Conservation (phyloP, 2,888 invertebrate species). For the Drosophila birchii region DNA sequence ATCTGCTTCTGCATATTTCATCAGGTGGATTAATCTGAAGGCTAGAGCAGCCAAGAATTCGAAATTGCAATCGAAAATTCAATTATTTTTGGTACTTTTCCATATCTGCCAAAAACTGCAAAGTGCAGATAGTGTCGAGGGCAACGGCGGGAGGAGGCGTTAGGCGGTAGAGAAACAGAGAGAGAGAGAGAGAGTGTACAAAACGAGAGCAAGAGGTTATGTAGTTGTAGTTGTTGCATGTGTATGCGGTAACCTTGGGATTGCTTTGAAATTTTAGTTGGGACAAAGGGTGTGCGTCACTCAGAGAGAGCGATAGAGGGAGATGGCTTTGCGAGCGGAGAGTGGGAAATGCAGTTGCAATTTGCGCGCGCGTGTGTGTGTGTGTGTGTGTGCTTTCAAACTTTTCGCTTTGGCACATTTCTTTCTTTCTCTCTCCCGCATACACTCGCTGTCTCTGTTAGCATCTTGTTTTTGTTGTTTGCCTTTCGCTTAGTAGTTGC, state of each 20-base stretch:
- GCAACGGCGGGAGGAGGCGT: conserved; percentile 12
- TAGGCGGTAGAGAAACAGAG: conserved; percentile 4
- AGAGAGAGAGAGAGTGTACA: conserved; percentile 13
- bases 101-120: conserved; percentile 30
- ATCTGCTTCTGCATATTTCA: conserved; percentile 22
- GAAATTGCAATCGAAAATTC: conserved; percentile 39
- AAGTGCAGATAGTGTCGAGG: conserved; percentile 16
- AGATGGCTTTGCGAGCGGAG: conserved; percentile 12
- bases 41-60: conserved; percentile 2
- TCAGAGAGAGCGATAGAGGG: conserved; percentile 16
- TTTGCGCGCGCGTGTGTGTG: conserved; percentile 25
- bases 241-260: conserved; percentile 67
- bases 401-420: conserved; percentile 66
- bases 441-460: conserved; percentile 22
- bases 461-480: conserved; percentile 42
- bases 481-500: conserved; percentile 36
- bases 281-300: conserved; percentile 39
- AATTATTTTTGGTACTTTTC: conserved; percentile 48
- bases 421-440: conserved; percentile 37
- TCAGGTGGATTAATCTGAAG: conserved; percentile 18
- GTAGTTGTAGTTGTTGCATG: conserved; percentile 2
- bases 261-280: conserved; percentile 67
- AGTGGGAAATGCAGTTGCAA: conserved; percentile 54
- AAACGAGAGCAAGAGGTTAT: conserved; percentile 19
- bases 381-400: conserved; percentile 48